A percentile compares a stretch with the other conserved stretches of the same genome.
phyloP scores from a whole-genome alignment of 1,140 invertebrate species.

The Drosophila quadrilineata region DNA sequence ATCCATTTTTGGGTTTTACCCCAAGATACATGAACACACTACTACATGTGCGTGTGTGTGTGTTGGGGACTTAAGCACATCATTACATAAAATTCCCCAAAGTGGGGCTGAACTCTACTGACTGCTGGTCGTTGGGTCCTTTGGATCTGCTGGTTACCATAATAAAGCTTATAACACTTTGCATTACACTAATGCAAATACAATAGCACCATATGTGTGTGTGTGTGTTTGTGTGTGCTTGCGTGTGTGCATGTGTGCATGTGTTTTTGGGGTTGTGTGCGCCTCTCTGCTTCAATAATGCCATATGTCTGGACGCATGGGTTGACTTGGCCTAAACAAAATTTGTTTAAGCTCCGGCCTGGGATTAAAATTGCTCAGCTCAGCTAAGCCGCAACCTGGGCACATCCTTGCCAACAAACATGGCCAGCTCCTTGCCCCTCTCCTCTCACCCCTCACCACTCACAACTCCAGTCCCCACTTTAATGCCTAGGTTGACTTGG shows the following conservation, averaged over 20 bases:
- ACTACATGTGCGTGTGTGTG: background rate
- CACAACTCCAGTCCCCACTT: conserved; percentile 4
- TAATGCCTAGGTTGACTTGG: conserved; percentile 37
- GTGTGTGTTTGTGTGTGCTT: background rate
- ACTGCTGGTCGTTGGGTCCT: conserved; percentile 20
- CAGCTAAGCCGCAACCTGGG: conserved; percentile 31
- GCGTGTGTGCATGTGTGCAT: background rate
- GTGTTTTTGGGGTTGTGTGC: background rate
- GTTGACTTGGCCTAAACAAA: conserved; percentile 55
- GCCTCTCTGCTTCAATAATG: conserved; percentile 63
- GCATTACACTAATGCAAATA: conserved; percentile 79
- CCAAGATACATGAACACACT: conserved; percentile 1
- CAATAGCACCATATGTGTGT: conserved; percentile 42
- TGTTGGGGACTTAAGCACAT: conserved; percentile 66
- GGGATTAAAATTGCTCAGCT: conserved; percentile 67
- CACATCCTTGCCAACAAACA: conserved; percentile 9
- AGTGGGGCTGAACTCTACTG: conserved; percentile 30
- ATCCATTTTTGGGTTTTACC: conserved; percentile 72
- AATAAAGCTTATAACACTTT: conserved; percentile 80
- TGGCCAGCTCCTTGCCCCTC: background rate
- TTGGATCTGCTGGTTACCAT: conserved; percentile 51
- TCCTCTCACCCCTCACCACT: background rate
- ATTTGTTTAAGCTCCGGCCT: conserved; percentile 71
- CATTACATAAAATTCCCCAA: conserved; percentile 72
- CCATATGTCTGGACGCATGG: conserved; percentile 57